Evolutionary conservation across 2,888 invertebrate genomes (phyloP).

Genomic region (Drosophila merina): DNA sequence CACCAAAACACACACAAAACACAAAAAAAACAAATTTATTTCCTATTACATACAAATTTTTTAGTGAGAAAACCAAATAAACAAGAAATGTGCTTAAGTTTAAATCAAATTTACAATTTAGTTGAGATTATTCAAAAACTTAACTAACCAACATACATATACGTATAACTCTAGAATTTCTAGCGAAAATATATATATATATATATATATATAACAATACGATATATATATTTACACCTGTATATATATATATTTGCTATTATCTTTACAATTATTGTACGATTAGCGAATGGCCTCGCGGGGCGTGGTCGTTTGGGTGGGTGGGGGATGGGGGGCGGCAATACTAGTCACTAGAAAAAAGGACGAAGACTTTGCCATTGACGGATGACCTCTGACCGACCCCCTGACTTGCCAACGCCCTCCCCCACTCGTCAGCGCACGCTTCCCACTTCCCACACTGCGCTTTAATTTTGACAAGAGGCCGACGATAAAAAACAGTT

Average conservation of each 20-base stretch:
- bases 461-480: constrained; percentile 22
- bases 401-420: constrained; percentile 5
- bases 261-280: constrained; percentile 52
- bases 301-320: constrained; percentile 43
- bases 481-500: not conserved
- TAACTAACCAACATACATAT: constrained; percentile 26
- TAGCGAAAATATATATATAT: constrained; percentile 49
- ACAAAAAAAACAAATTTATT: constrained; percentile 57
- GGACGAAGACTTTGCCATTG: not conserved
- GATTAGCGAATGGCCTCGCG: constrained; percentile 59
- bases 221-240: not conserved
- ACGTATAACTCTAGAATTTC: constrained; percentile 41
- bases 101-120: constrained; percentile 78
- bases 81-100: constrained; percentile 74
- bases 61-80: constrained; percentile 44
- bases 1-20: constrained; percentile 37
- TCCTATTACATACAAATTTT: constrained; percentile 75
- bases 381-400: constrained; percentile 17
- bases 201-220: constrained; percentile 8
- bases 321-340: not conserved
- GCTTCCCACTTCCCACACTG: constrained; percentile 19
- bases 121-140: constrained; percentile 71
- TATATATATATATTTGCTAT: constrained; percentile 38
- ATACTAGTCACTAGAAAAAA: constrained; percentile 4
- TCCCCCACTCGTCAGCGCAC: constrained; percentile 30